Evolutionary conservation across 2,113 vertebrate genomes (phyloP).

Genomic region (Nanorana parkeri): DNA sequence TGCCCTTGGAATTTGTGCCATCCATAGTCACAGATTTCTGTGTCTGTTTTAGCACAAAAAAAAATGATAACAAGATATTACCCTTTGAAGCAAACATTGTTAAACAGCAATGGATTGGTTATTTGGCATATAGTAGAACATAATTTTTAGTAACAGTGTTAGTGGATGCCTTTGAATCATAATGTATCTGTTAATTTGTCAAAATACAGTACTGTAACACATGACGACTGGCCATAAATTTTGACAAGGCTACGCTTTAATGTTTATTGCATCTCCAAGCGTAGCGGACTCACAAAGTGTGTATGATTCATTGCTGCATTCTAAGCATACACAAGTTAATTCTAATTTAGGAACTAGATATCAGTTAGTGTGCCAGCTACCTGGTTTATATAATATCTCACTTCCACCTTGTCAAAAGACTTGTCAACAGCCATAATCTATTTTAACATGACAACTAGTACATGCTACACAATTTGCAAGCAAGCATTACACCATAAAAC

Average conservation of each 20-base stretch:
- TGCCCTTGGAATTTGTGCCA: slow-evolving; percentile 99
- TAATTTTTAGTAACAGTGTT: too few species aligned
- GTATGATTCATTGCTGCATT: background rate
- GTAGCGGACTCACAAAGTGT: background rate
- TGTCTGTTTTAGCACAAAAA: slow-evolving; percentile 74
- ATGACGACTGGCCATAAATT: background rate
- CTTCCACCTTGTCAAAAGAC: slow-evolving; percentile 24
- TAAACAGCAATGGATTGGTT: too few species aligned
- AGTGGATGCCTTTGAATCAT: too few species aligned
- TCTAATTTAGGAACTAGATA: slow-evolving; percentile 52
- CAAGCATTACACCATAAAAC: background rate
- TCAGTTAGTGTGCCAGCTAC: background rate
- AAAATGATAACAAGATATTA: background rate
- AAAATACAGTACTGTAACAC: background rate
- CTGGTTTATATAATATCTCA: slow-evolving; percentile 10
- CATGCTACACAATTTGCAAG: background rate
- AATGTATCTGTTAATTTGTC: background rate
- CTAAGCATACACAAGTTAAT: slow-evolving; percentile 24
- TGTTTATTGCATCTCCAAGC: background rate
- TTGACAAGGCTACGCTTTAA: background rate
- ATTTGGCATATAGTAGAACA: too few species aligned
- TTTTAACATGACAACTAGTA: background rate
- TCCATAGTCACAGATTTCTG: slow-evolving; percentile 89
- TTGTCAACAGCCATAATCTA: background rate
- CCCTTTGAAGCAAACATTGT: too few species aligned